Percentiles rank a stretch among this genome's conserved stretches.
These are phyloP conservation scores for Porites lobata DNA, from an alignment of 92 coral and sea anemone genomes.

Conservation along the genomic window DNA sequence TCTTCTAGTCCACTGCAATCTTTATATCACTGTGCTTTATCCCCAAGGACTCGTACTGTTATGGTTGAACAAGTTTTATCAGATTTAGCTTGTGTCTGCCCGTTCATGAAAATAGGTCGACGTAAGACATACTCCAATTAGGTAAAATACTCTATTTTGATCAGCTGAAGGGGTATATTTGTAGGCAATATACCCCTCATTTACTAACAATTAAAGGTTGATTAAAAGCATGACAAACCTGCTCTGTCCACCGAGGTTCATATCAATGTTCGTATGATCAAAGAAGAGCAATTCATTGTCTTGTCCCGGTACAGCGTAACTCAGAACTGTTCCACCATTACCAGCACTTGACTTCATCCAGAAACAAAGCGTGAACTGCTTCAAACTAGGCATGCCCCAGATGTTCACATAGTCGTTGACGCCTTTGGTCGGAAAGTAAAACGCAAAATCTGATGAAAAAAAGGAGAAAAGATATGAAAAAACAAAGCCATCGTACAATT, in stretches of 20 bases:
- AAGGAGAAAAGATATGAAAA: neutral
- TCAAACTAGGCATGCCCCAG: slow-evolving; percentile 28
- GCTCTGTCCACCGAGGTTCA: neutral
- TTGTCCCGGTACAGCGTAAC: neutral
- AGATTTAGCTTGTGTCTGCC: no score
- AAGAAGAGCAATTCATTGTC: neutral
- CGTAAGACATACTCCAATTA: no score
- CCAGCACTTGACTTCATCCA: slow-evolving; percentile 21
- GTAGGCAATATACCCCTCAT: no score
- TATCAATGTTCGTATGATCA: neutral
- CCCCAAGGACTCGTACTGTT: no score
- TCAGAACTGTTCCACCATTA: neutral
- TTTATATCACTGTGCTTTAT: no score
- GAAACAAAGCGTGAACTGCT: slow-evolving; percentile 16
- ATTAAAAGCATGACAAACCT: neutral
- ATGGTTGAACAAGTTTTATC: no score
- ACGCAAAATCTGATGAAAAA: neutral
- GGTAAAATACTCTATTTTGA: no score
- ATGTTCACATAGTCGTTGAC: neutral
- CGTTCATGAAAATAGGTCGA: no score
- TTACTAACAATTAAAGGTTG: neutral
- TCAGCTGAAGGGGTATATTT: no score
- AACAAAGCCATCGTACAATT: no score
- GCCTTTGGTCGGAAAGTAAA: slow-evolving; percentile 17
- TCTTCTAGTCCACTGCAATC: no score